Percentiles rank a stretch among this genome's conserved stretches.
These are phyloP conservation scores for Hermaeophaga mercurialis DNA, from an alignment of 2,888 invertebrate species.

Conservation along the genomic window DNA sequence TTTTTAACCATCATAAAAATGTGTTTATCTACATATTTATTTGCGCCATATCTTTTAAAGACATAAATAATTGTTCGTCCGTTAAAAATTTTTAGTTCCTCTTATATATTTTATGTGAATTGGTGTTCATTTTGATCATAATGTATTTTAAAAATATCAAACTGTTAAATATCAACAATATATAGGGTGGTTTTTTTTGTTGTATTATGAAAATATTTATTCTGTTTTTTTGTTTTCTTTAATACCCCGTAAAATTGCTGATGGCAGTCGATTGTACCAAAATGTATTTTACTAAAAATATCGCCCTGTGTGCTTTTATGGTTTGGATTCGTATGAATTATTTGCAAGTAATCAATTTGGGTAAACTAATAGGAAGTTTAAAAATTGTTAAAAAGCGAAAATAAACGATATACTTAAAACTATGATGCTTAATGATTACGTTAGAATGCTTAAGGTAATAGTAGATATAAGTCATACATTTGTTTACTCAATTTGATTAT, in stretches of 20 bases:
- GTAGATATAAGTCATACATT: not conserved
- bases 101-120: not conserved
- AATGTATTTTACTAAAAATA: conserved; percentile 2
- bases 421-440: conserved; percentile 2
- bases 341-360: conserved; percentile 9
- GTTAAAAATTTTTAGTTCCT: not conserved
- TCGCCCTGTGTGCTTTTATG: conserved; percentile 9
- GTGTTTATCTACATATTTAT: conserved; percentile 1
- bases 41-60: not conserved
- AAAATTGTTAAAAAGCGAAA: conserved; percentile 8
- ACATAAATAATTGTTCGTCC: not conserved
- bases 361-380: not conserved
- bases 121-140: not conserved
- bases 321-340: not conserved
- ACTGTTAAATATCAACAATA: not conserved
- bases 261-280: too few relatives aligned
- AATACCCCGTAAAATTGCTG: too few relatives aligned
- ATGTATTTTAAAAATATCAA: not conserved
- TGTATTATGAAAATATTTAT: too few relatives aligned
- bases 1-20: too few relatives aligned
- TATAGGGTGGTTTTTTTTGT: too few relatives aligned
- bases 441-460: conserved; percentile 1
- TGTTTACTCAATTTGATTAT: conserved; percentile 12
- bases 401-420: not conserved
- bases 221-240: too few relatives aligned